Evolutionary conservation across 2,113 vertebrate genomes (phyloP).

Genomic region (Oreochromis tanganicae): DNA sequence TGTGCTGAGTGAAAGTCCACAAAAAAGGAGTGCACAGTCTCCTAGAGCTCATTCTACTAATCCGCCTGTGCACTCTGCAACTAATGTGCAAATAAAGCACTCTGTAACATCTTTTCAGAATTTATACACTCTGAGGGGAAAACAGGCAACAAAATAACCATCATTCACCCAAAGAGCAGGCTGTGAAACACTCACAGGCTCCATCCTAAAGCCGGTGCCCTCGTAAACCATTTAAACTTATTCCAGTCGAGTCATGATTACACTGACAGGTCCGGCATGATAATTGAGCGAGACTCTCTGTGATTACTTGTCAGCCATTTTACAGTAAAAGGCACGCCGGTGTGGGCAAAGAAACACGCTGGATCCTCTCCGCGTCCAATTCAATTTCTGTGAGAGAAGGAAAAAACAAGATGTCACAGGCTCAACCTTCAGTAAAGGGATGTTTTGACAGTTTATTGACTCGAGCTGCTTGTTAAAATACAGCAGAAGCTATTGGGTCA

Average conservation of each 20-base stretch:
- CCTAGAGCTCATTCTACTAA: not conserved
- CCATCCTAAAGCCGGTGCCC: not conserved
- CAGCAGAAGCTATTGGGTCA: not conserved
- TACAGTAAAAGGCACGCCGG: not conserved
- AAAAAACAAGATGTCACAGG: not conserved
- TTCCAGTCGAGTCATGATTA: constrained; percentile 9
- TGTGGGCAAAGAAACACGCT: not conserved
- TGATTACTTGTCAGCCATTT: constrained; percentile 2
- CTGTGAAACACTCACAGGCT: not conserved
- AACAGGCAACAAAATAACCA: not conserved
- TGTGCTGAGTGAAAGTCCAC: not conserved
- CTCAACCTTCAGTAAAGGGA: not conserved
- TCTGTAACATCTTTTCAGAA: not conserved
- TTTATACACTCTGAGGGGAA: not conserved
- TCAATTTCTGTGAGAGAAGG: not conserved
- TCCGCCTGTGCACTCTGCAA: not conserved
- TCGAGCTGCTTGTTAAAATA: not conserved
- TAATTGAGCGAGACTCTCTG: constrained; percentile 1
- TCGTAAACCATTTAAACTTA: not conserved
- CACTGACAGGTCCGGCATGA: not conserved
- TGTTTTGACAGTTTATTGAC: constrained; percentile 21
- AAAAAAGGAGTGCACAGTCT: not conserved
- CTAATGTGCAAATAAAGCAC: not conserved
- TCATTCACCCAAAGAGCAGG: not conserved
- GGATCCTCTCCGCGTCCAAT: not conserved